phyloP scores from a whole-genome alignment of 1,140 invertebrate species.

The Kradibia gibbosae region DNA sequence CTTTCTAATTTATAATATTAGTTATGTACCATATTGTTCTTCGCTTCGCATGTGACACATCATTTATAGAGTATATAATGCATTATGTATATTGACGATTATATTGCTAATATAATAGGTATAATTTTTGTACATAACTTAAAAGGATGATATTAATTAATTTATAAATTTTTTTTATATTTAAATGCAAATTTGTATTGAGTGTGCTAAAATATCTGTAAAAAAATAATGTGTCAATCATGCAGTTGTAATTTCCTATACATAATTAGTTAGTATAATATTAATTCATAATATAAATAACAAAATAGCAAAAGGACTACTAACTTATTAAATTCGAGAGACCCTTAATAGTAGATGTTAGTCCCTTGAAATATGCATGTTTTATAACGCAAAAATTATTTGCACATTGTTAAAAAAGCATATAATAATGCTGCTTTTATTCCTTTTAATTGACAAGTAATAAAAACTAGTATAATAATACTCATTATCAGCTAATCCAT shows the following conservation, averaged over 20 bases:
- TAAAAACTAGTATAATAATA: not conserved
- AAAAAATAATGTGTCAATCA: not conserved
- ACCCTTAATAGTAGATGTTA: not conserved
- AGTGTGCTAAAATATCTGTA: no score
- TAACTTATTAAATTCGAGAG: not conserved
- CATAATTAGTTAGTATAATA: not conserved
- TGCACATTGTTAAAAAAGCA: not conserved
- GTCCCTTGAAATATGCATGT: not conserved
- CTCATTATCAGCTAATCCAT: not conserved
- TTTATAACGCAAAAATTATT: not conserved
- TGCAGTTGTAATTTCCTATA: not conserved
- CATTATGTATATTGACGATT: slow-evolving; percentile 7
- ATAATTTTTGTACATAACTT: no score
- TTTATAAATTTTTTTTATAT: no score
- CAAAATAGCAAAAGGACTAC: not conserved
- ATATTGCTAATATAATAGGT: not conserved
- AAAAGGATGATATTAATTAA: no score
- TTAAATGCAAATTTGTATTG: no score
- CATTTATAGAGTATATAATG: slow-evolving; percentile 19
- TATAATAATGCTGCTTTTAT: not conserved
- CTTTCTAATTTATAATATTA: slow-evolving; percentile 39
- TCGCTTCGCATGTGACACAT: slow-evolving; percentile 60
- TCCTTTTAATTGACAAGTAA: not conserved
- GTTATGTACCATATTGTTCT: slow-evolving; percentile 38
- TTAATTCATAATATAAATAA: not conserved